A percentile compares a stretch with the other conserved stretches of the same genome.
phyloP scores from a whole-genome alignment of 2,797 vertebrate species.

The Gallinago solitaria region DNA sequence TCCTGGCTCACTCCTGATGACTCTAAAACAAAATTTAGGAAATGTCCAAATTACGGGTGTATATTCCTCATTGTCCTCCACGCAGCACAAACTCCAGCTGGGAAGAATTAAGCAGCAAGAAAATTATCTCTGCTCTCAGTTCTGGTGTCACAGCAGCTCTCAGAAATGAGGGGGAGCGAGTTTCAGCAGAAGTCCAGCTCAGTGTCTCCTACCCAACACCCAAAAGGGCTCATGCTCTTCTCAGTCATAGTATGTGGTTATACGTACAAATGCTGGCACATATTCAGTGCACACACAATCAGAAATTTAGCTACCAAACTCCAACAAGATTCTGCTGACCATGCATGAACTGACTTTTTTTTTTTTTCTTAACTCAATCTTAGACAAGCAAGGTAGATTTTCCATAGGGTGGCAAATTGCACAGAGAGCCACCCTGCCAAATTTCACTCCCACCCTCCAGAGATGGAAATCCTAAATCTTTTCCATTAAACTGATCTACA shows the following conservation, averaged over 20 bases:
- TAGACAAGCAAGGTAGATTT: background rate
- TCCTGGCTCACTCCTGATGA: background rate
- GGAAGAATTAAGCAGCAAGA: constrained; percentile 1
- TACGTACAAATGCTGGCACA: background rate
- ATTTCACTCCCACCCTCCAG: background rate
- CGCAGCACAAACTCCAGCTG: background rate
- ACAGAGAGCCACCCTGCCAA: background rate
- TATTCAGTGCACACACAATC: background rate
- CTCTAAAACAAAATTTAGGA: background rate
- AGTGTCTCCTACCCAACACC: background rate
- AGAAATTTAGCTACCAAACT: background rate
- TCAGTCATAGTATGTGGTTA: background rate
- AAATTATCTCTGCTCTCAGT: background rate
- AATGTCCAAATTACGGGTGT: background rate
- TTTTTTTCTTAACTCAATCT: background rate
- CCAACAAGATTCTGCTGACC: background rate
- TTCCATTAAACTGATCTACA: background rate
- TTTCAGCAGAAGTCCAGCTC: background rate
- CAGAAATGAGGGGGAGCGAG: background rate
- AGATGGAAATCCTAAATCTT: background rate
- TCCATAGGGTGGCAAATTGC: background rate
- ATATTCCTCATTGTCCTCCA: background rate
- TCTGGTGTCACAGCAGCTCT: background rate
- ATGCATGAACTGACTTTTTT: background rate
- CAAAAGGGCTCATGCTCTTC: background rate